phyloP scores from a whole-genome alignment of 2,888 invertebrate species.

The Trichopoda pennipes region DNA sequence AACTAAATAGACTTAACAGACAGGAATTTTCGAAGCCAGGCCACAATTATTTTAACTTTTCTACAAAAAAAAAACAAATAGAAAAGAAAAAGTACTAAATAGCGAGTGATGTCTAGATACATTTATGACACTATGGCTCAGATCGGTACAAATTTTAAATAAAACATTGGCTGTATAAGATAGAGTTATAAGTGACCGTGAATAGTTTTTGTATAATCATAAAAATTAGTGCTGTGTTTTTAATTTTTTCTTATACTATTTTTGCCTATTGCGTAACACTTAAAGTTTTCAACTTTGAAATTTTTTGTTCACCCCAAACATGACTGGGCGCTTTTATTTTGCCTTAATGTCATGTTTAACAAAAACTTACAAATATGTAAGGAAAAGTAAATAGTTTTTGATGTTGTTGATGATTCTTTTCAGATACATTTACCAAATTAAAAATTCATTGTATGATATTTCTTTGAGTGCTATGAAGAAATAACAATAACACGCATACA shows the following conservation, averaged over 20 bases:
- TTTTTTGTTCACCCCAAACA: background rate
- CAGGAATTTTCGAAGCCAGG: no score
- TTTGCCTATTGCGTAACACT: background rate
- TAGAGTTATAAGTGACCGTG: no score
- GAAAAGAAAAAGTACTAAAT: no score
- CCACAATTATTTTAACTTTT: no score
- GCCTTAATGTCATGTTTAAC: background rate
- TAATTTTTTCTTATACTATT: background rate
- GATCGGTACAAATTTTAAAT: no score
- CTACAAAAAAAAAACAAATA: no score
- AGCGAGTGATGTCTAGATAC: no score
- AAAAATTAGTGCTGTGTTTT: no score
- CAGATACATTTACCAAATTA: constrained; percentile 40
- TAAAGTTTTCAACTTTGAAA: constrained; percentile 1
- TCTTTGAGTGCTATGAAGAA: constrained; percentile 18
- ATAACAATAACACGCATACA: background rate
- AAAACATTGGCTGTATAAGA: no score
- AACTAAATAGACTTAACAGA: no score
- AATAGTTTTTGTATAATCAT: no score
- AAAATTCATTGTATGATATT: constrained; percentile 44
- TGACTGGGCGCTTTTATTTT: constrained; percentile 14
- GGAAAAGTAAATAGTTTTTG: background rate
- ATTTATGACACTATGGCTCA: no score
- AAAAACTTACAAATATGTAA: background rate
- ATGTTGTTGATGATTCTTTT: constrained; percentile 13